Conservation (phyloP, 2,113 vertebrate genomes). For the Notiomystis cincta region DNA sequence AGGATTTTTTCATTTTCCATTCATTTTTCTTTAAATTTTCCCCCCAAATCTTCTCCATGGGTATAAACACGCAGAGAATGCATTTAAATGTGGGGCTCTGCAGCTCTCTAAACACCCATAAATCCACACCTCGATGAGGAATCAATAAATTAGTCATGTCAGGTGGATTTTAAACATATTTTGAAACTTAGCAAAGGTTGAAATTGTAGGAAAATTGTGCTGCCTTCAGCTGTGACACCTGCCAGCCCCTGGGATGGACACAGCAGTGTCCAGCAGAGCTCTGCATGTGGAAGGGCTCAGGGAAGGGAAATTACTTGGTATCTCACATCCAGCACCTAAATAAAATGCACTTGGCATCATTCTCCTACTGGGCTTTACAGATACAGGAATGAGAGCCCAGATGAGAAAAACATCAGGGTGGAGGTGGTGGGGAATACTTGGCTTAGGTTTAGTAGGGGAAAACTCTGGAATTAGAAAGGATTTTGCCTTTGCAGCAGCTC, state of each 20-base stretch:
- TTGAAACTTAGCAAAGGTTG: not conserved
- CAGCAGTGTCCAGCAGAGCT: not conserved
- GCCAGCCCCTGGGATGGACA: not conserved
- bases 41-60: not conserved
- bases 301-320: not conserved
- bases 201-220: not conserved
- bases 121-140: not conserved
- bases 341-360: not conserved
- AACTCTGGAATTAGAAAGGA: not conserved
- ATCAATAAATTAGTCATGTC: not conserved
- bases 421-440: not conserved
- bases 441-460: not conserved
- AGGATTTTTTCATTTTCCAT: not conserved
- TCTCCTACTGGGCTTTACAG: not conserved
- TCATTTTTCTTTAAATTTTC: not conserved
- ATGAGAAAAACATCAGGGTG: not conserved
- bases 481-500: not conserved
- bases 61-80: not conserved
- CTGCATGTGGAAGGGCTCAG: not conserved
- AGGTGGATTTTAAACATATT: not conserved
- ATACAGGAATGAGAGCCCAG: not conserved
- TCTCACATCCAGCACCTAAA: not conserved
- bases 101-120: not conserved
- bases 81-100: not conserved
- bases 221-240: not conserved